Percentiles rank a stretch among this genome's conserved stretches.
These are phyloP conservation scores for Zaprionus lachaisei DNA, from an alignment of 1,140 invertebrate species.

Conservation along the genomic window DNA sequence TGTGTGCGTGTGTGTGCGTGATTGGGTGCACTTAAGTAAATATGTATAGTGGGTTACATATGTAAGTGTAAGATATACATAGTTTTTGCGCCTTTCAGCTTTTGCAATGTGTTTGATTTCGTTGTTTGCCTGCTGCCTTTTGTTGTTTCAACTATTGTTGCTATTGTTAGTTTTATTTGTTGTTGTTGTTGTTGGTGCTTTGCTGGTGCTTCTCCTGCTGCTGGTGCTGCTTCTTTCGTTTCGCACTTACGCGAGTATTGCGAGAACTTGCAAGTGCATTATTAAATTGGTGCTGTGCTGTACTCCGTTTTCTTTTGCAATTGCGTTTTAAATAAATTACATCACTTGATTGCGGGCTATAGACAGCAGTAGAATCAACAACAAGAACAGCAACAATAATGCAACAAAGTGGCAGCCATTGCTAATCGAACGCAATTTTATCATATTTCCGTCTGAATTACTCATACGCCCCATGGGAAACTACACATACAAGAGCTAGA, in stretches of 20 bases:
- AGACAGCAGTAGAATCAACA: not conserved
- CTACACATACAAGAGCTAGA: not conserved
- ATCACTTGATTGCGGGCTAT: constrained; percentile 41
- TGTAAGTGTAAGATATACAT: not conserved
- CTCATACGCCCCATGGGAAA: constrained; percentile 35
- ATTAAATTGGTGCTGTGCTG: constrained; percentile 27
- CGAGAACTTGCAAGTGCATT: constrained; percentile 7
- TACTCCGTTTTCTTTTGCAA: constrained; percentile 58
- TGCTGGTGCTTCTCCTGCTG: constrained; percentile 12
- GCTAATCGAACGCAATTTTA: constrained; percentile 55
- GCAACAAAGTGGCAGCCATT: constrained; percentile 58
- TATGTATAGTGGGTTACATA: constrained; percentile 22
- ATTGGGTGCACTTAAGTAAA: constrained; percentile 33
- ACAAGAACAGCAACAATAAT: constrained; percentile 1
- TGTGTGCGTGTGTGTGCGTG: constrained; percentile 17
- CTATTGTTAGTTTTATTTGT: not conserved
- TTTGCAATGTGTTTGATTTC: constrained; percentile 35
- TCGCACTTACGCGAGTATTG: constrained; percentile 18
- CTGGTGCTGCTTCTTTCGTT: constrained; percentile 12
- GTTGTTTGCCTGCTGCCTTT: constrained; percentile 28
- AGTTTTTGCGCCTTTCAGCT: constrained; percentile 37
- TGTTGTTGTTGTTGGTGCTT: constrained; percentile 10
- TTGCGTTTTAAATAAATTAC: constrained; percentile 78
- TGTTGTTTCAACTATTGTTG: constrained; percentile 12
- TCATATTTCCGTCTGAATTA: constrained; percentile 65